phyloP scores from a whole-genome alignment of 2,113 vertebrate species.

The Oryzias melastigma region DNA sequence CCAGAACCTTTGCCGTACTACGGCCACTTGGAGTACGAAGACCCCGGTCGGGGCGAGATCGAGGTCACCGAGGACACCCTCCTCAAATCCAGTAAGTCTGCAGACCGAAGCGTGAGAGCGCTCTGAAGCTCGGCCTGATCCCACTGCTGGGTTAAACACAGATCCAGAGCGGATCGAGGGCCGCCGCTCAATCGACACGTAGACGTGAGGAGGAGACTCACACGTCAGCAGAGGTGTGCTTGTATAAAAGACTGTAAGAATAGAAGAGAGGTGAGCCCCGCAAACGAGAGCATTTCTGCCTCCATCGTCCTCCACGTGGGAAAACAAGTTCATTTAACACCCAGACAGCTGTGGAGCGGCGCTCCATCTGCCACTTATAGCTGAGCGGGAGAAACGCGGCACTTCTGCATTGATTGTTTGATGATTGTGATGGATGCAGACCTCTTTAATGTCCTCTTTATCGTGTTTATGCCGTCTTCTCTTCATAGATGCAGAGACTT shows the following conservation, averaged over 20 bases:
- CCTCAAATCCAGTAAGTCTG: constrained; percentile 86
- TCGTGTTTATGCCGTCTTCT: too few relatives aligned
- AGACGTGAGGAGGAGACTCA: constrained; percentile 22
- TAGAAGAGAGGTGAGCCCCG: constrained; percentile 33
- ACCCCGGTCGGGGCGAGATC: constrained; percentile 83
- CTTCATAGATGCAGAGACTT: too few relatives aligned
- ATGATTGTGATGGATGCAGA: too few relatives aligned
- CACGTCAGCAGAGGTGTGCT: not conserved
- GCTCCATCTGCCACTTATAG: not conserved
- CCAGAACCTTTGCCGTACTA: constrained; percentile 74
- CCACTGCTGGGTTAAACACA: too few relatives aligned
- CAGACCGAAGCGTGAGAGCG: too few relatives aligned
- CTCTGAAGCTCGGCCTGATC: too few relatives aligned
- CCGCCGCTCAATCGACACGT: constrained; percentile 54
- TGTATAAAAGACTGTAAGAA: constrained; percentile 15
- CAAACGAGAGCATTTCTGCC: not conserved
- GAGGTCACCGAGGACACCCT: constrained; percentile 86
- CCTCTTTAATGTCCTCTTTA: too few relatives aligned
- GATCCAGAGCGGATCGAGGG: too few relatives aligned
- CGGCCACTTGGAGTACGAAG: constrained; percentile 74
- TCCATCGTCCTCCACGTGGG: too few relatives aligned
- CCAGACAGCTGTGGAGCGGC: too few relatives aligned
- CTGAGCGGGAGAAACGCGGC: not conserved
- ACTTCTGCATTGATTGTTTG: too few relatives aligned
- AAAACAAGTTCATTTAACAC: too few relatives aligned